A percentile compares a stretch with the other conserved stretches of the same genome.
Conservation (phyloP, 2,113 vertebrate genomes). For the Neomonachus schauinslandi region DNA sequence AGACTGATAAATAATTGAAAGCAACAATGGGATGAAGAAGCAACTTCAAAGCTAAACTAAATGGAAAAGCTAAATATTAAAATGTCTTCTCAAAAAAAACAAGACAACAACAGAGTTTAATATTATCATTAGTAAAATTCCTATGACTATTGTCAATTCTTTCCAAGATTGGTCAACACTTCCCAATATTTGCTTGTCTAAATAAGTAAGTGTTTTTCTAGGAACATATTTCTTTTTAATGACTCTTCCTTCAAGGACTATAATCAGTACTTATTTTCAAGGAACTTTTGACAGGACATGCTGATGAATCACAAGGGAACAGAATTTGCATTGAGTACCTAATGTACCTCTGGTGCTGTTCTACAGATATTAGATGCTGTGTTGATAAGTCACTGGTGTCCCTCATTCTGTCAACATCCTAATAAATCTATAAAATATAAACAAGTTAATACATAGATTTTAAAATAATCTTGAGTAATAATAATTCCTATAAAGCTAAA, state of each 20-base stretch:
- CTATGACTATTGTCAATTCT: not conserved
- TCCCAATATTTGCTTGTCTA: not conserved
- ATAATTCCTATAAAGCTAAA: not conserved
- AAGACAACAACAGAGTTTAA: not conserved
- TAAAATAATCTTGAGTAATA: not conserved
- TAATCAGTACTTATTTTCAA: not conserved
- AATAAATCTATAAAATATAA: not conserved
- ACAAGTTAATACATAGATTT: not conserved
- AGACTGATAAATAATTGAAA: not conserved
- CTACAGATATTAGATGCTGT: not conserved
- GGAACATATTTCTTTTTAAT: not conserved
- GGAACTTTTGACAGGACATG: not conserved
- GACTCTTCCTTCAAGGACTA: not conserved
- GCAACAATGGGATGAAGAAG: not conserved
- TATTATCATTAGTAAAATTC: not conserved
- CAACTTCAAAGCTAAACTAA: not conserved
- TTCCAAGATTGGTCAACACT: not conserved
- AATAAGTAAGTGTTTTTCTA: not conserved
- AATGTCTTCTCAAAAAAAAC: not conserved
- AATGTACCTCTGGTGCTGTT: not conserved
- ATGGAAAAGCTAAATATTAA: not conserved
- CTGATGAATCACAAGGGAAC: not conserved
- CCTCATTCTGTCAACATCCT: not conserved
- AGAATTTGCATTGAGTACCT: not conserved
- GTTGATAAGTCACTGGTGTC: not conserved